Evolutionary conservation across 2,888 invertebrate genomes (phyloP).

Genomic region (Platerodrilus igneus): DNA sequence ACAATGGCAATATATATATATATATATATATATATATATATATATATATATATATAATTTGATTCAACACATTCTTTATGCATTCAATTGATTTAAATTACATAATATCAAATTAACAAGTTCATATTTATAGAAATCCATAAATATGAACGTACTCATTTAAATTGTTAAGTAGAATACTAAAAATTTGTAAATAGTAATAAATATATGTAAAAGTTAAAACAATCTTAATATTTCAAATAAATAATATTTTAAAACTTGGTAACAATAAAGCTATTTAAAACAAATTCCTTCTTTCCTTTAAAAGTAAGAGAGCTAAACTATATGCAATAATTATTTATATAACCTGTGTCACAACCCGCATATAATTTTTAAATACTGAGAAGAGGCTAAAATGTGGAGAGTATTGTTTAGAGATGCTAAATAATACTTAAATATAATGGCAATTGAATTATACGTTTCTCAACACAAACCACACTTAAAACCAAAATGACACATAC

Average conservation of each 20-base stretch:
- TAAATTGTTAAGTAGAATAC: too few relatives aligned
- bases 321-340: slow-evolving; percentile 31
- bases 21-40: too few relatives aligned
- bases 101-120: too few relatives aligned
- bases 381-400: slow-evolving; percentile 29
- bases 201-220: too few relatives aligned
- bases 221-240: slow-evolving; percentile 16
- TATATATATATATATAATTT: too few relatives aligned
- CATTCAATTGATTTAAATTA: too few relatives aligned
- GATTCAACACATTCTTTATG: too few relatives aligned
- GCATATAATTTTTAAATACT: slow-evolving; percentile 42
- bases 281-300: slow-evolving; percentile 35
- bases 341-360: slow-evolving; percentile 41
- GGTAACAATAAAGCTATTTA: slow-evolving; percentile 33
- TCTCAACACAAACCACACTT: slow-evolving; percentile 26
- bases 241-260: slow-evolving; percentile 23
- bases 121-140: too few relatives aligned
- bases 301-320: slow-evolving; percentile 30
- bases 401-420: slow-evolving; percentile 23
- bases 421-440: slow-evolving; percentile 9
- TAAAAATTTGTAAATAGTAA: too few relatives aligned
- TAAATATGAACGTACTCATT: too few relatives aligned
- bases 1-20: too few relatives aligned
- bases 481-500: slow-evolving; percentile 22
- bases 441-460: slow-evolving; percentile 11